Evolutionary conservation across 2,888 invertebrate species (phyloP).

Genomic region (Beris morrisii): DNA sequence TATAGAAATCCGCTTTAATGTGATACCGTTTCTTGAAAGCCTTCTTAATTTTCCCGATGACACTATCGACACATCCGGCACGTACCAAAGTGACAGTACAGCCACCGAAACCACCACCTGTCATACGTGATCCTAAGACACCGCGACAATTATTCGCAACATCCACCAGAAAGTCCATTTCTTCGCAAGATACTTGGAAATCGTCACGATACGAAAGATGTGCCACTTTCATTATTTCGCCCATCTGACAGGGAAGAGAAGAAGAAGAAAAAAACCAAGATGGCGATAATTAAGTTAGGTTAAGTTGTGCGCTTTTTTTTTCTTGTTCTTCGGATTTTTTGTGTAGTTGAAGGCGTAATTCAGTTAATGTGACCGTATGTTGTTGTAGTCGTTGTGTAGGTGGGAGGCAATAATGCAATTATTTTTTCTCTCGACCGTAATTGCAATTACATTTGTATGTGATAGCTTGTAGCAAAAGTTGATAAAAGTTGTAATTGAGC

Average conservation of each 20-base stretch:
- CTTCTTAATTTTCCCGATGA: slow-evolving; percentile 66
- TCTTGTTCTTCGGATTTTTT: no score
- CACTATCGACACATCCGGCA: slow-evolving; percentile 62
- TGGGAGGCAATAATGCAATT: no score
- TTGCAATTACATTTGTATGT: no score
- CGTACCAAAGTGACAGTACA: slow-evolving; percentile 84
- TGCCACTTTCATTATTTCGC: slow-evolving; percentile 79
- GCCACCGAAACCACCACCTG: slow-evolving; percentile 73
- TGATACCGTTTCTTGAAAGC: slow-evolving; percentile 59
- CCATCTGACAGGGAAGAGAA: slow-evolving; percentile 52
- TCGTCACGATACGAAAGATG: slow-evolving; percentile 83
- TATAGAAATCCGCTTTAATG: slow-evolving; percentile 70
- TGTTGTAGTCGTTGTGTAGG: no score
- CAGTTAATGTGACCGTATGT: no score
- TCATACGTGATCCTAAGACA: slow-evolving; percentile 88
- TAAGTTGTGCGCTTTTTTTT: no score
- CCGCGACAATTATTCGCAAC: slow-evolving; percentile 73
- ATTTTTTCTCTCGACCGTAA: no score
- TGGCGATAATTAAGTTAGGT: neutral
- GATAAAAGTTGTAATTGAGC: no score
- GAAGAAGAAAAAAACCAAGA: neutral
- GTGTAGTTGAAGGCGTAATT: no score
- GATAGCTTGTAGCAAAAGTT: no score
- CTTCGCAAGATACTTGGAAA: slow-evolving; percentile 88
- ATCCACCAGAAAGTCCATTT: slow-evolving; percentile 81